Conservation (phyloP, 2,113 vertebrate species). For the Pterocles burchelli region DNA sequence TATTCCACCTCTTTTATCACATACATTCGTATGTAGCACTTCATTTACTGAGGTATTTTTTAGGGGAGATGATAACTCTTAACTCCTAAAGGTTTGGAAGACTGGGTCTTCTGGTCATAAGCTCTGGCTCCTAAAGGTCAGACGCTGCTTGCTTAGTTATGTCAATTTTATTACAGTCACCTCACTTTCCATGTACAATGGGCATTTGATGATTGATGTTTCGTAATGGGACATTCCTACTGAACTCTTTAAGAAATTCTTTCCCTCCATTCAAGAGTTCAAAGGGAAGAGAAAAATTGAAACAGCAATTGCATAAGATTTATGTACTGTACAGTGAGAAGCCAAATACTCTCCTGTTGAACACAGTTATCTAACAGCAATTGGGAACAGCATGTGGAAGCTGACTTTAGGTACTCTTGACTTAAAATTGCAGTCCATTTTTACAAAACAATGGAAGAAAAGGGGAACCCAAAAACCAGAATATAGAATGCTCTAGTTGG, state of each 20-base stretch:
- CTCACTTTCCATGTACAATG: slow-evolving; percentile 61
- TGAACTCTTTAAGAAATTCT: slow-evolving; percentile 61
- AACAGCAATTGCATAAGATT: slow-evolving; percentile 59
- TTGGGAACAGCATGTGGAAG: slow-evolving; percentile 35
- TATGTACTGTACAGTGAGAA: slow-evolving; percentile 71
- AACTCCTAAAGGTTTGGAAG: slow-evolving; percentile 55
- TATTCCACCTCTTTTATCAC: slow-evolving; percentile 65
- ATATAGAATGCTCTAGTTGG: not conserved
- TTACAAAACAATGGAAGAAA: not conserved
- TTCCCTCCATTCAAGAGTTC: slow-evolving; percentile 62
- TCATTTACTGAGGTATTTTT: slow-evolving; percentile 67
- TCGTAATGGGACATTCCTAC: slow-evolving; percentile 52
- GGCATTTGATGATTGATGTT: slow-evolving; percentile 59
- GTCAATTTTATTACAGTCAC: slow-evolving; percentile 67
- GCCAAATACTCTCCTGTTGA: slow-evolving; percentile 53
- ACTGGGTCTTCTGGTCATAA: slow-evolving; percentile 47
- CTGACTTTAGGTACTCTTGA: not conserved
- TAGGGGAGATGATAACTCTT: slow-evolving; percentile 54
- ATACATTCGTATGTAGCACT: slow-evolving; percentile 60
- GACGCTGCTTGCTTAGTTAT: slow-evolving; percentile 55
- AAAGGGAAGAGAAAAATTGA: slow-evolving; percentile 69
- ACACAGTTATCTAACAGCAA: slow-evolving; percentile 40
- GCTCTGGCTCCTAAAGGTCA: slow-evolving; percentile 66
- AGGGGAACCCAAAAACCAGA: not conserved
- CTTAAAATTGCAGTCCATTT: not conserved